phyloP scores from a whole-genome alignment of 2,797 vertebrate genomes.

The Gobionotothen gibberifrons region DNA sequence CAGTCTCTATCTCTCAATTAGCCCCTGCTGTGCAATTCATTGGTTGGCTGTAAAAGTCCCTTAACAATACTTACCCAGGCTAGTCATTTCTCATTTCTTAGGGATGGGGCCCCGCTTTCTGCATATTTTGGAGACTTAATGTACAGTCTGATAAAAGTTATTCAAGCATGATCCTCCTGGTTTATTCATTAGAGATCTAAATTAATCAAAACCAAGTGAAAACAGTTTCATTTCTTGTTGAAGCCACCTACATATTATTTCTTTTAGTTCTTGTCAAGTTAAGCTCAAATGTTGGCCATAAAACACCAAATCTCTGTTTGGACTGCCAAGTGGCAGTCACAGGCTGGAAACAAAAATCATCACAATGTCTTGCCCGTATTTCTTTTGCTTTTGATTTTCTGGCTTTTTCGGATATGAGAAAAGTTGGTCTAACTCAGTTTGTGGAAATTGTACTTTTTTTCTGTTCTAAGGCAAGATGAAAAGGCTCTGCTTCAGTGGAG shows the following conservation, averaged over 20 bases:
- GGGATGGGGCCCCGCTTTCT: constrained; percentile 59
- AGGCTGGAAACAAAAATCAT: constrained; percentile 59
- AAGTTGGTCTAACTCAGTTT: constrained; percentile 39
- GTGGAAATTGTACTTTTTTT: constrained; percentile 37
- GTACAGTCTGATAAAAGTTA: constrained; percentile 36
- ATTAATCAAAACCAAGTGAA: constrained; percentile 45
- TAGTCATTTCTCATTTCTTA: constrained; percentile 77
- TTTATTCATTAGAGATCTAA: constrained; percentile 34
- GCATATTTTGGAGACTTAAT: constrained; percentile 64
- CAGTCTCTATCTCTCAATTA: constrained; percentile 80
- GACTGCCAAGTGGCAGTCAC: constrained; percentile 63
- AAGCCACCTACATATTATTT: constrained; percentile 58
- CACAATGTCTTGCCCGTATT: constrained; percentile 44
- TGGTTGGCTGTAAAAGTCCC: constrained; percentile 79
- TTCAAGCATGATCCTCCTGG: constrained; percentile 43
- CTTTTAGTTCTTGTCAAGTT: constrained; percentile 58
- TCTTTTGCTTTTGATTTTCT: constrained; percentile 44
- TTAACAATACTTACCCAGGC: constrained; percentile 77
- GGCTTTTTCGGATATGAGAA: constrained; percentile 19
- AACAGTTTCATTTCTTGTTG: constrained; percentile 31
- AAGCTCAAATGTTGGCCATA: constrained; percentile 57
- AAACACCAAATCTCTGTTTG: constrained; percentile 54
- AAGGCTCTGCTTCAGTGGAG: constrained; percentile 44
- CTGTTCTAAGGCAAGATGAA: constrained; percentile 45
- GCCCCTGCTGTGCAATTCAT: constrained; percentile 83